Evolutionary conservation across 1,140 invertebrate species (phyloP).

Genomic region (Bombus confusus): DNA sequence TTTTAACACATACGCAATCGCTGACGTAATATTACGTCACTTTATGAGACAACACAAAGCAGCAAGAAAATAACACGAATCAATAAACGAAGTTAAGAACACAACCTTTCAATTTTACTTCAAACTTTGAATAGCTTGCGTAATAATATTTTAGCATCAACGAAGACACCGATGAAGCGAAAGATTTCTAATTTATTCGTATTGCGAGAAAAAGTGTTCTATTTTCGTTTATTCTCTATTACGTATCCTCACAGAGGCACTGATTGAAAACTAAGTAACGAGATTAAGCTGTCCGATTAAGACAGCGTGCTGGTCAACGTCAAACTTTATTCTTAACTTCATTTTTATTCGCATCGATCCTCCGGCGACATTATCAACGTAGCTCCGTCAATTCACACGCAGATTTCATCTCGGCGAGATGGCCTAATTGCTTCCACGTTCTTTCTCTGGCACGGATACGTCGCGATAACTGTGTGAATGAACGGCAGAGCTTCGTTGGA

Average conservation of each 20-base stretch:
- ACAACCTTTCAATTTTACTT: background rate
- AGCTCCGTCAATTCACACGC: constrained; percentile 29
- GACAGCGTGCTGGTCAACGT: constrained; percentile 14
- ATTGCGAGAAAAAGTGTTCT: background rate
- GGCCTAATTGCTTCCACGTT: constrained; percentile 41
- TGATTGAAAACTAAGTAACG: background rate
- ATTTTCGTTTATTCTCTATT: background rate
- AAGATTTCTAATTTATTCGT: background rate
- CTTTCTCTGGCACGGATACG: constrained; percentile 22
- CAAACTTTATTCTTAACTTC: constrained; percentile 11
- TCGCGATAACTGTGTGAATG: constrained; percentile 22
- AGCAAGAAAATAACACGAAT: too few species aligned
- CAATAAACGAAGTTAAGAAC: too few species aligned
- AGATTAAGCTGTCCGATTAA: background rate
- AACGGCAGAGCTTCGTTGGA: constrained; percentile 2
- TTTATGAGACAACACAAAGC: background rate
- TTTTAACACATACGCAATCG: background rate
- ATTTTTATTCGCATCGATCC: constrained; percentile 32
- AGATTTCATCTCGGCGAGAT: constrained; percentile 25
- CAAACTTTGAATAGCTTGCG: background rate
- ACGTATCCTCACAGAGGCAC: too few species aligned
- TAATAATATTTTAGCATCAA: background rate
- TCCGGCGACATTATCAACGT: constrained; percentile 23
- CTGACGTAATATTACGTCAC: background rate
- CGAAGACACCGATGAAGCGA: too few species aligned